phyloP scores from a whole-genome alignment of 2,888 invertebrate species.

The Polydrusus cervinus region DNA sequence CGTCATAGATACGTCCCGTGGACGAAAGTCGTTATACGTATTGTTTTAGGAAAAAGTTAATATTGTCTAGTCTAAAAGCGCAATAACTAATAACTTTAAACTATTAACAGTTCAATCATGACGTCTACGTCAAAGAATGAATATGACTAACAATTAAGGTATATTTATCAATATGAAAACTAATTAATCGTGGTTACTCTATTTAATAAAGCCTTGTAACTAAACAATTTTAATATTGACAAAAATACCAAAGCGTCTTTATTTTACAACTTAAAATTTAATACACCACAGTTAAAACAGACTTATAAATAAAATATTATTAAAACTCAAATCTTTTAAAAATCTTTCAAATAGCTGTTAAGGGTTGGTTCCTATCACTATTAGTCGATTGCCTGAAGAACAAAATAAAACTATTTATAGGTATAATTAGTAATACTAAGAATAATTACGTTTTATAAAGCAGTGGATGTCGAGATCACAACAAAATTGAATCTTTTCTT shows the following conservation, averaged over 20 bases:
- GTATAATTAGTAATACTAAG: background rate
- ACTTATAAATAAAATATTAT: conserved; percentile 35
- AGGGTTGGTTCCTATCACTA: conserved; percentile 11
- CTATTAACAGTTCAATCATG: conserved; percentile 21
- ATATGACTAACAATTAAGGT: conserved; percentile 12
- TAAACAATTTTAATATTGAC: conserved; percentile 3
- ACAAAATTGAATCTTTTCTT: background rate
- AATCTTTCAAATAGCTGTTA: conserved; percentile 21
- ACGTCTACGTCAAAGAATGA: conserved; percentile 4
- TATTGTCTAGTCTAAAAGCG: conserved; percentile 23
- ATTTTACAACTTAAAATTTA: conserved; percentile 33
- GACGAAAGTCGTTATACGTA: background rate
- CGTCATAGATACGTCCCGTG: too few relatives aligned
- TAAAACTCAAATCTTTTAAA: background rate
- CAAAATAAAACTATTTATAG: conserved; percentile 1
- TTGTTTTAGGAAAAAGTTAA: conserved; percentile 19
- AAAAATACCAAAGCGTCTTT: conserved; percentile 18
- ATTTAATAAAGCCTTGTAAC: conserved; percentile 13
- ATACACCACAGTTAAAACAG: conserved; percentile 45
- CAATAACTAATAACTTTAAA: conserved; percentile 25
- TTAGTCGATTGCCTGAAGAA: conserved; percentile 8
- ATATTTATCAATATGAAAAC: conserved; percentile 15
- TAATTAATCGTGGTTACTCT: conserved; percentile 1
- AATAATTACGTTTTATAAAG: background rate
- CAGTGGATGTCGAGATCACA: background rate